Evolutionary conservation across 1,140 invertebrate genomes (phyloP).

Genomic region (Lepidostoma basale): DNA sequence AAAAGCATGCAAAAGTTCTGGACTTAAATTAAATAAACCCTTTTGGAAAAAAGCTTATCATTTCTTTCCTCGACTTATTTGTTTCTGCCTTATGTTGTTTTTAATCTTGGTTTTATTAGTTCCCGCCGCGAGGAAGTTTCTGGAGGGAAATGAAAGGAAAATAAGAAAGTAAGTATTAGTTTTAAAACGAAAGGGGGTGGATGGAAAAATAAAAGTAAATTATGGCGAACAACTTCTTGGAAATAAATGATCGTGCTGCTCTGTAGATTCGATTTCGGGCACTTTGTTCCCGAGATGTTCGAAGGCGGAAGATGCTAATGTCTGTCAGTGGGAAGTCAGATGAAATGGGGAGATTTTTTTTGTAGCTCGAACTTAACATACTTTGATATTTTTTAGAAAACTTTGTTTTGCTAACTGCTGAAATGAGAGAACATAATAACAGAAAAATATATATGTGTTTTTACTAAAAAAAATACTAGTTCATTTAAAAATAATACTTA

Average conservation of each 20-base stretch:
- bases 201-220: slow-evolving; percentile 46
- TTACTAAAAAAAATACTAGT: too few species aligned
- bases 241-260: slow-evolving; percentile 42
- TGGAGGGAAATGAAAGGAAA: slow-evolving; percentile 4
- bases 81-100: neutral
- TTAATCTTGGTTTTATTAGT: slow-evolving; percentile 20
- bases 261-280: slow-evolving; percentile 17
- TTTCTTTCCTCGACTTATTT: slow-evolving; percentile 1
- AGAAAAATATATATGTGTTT: too few species aligned
- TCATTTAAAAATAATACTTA: too few species aligned
- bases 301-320: slow-evolving; percentile 23
- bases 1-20: too few species aligned
- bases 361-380: too few species aligned
- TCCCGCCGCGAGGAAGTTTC: slow-evolving; percentile 3
- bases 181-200: slow-evolving; percentile 40
- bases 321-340: slow-evolving; percentile 1
- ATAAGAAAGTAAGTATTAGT: slow-evolving; percentile 39
- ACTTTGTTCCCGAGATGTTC: slow-evolving; percentile 12
- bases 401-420: too few species aligned
- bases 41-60: neutral
- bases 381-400: too few species aligned
- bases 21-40: too few species aligned
- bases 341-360: neutral
- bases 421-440: too few species aligned
- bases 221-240: slow-evolving; percentile 40